Evolutionary conservation across 2,888 invertebrate species (phyloP).

Genomic region (Alentia gelatinosa): DNA sequence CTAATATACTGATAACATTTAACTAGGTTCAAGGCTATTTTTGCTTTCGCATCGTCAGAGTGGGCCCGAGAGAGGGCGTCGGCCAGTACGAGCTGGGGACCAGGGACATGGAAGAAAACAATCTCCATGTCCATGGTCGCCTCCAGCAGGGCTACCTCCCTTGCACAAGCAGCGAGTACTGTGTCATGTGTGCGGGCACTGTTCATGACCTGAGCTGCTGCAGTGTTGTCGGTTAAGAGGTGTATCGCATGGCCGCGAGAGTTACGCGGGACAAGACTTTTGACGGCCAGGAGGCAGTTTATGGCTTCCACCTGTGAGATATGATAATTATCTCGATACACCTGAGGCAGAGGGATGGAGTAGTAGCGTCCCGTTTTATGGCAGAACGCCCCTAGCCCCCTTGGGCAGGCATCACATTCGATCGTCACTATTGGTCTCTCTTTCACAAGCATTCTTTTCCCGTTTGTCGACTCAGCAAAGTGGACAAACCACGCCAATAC

Average conservation of each 20-base stretch:
- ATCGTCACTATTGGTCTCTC: background rate
- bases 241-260: background rate
- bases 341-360: too few species aligned
- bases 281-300: background rate
- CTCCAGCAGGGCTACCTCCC: background rate
- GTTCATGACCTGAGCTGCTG: background rate
- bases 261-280: background rate
- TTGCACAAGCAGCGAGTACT: background rate
- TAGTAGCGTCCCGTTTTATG: background rate
- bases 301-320: background rate
- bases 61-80: background rate
- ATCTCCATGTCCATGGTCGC: background rate
- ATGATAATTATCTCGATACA: background rate
- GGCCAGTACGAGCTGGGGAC: background rate
- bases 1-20: too few species aligned
- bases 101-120: background rate
- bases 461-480: background rate
- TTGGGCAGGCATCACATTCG: background rate
- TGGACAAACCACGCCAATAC: background rate
- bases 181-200: background rate
- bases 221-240: background rate
- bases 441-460: background rate
- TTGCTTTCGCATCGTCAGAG: too few species aligned
- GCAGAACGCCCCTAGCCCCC: background rate
- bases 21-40: too few species aligned